These are phyloP conservation scores for Xerus rutilus DNA, from an alignment of 2,797 vertebrate species.

Conservation along the genomic window DNA sequence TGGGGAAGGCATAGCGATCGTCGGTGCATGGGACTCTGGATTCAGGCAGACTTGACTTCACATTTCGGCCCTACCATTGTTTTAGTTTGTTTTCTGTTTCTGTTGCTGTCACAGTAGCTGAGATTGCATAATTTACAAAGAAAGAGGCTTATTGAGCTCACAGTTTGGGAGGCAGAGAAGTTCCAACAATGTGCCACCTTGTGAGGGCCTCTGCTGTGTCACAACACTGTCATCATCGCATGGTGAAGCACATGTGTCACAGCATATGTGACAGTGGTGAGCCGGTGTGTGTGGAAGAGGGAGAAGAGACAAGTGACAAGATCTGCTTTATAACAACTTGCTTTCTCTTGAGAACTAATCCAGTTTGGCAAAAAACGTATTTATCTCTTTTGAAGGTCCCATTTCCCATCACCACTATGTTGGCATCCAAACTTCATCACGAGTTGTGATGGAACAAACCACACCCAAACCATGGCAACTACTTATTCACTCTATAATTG, in stretches of 20 bases:
- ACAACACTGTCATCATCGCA: neutral
- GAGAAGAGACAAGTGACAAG: neutral
- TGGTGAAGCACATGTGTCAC: accelerated
- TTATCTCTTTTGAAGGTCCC: neutral
- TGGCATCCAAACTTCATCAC: neutral
- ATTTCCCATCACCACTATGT: neutral
- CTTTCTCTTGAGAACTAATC: neutral
- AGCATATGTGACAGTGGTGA: neutral
- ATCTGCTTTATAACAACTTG: neutral
- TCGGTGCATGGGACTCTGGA: neutral
- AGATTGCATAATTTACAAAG: neutral
- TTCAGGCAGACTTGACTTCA: neutral
- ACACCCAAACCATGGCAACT: neutral
- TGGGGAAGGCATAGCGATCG: neutral
- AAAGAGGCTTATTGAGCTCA: neutral
- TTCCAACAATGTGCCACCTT: neutral
- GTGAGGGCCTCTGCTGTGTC: neutral
- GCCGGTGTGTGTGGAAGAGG: neutral
- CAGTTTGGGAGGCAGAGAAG: neutral
- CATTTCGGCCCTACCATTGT: neutral
- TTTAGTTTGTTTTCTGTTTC: neutral
- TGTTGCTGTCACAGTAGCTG: neutral
- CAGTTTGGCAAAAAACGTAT: neutral
- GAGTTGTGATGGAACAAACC: neutral
- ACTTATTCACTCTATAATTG: neutral